Evolutionary conservation across 2,888 invertebrate genomes (phyloP).

Genomic region (Argyresthia goedartella): DNA sequence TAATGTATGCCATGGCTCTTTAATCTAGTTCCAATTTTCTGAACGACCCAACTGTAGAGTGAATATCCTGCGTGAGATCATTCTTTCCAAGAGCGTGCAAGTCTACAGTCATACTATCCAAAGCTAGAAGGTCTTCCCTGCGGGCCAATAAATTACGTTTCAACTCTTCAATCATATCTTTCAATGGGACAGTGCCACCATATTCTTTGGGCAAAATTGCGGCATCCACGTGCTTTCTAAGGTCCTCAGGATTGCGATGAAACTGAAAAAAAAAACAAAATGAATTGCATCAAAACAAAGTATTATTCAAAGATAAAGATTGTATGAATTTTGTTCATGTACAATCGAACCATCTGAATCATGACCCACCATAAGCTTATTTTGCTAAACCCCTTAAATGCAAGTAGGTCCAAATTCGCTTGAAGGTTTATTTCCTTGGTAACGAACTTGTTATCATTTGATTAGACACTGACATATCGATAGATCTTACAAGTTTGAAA

Average conservation of each 20-base stretch:
- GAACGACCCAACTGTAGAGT: conserved; percentile 85
- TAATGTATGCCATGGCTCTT: neutral
- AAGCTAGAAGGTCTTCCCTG: conserved; percentile 75
- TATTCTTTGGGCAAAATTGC: conserved; percentile 89
- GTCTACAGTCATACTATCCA: conserved; percentile 84
- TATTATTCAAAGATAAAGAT: no score
- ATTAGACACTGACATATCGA: no score
- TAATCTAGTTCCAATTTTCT: conserved; percentile 88
- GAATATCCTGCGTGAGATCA: conserved; percentile 77
- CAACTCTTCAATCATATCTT: conserved; percentile 84
- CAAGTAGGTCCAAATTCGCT: no score
- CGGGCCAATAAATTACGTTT: conserved; percentile 75
- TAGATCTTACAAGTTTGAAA: no score
- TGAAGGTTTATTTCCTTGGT: no score
- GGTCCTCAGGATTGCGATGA: conserved; percentile 80
- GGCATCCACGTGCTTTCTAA: conserved; percentile 78
- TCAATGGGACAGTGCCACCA: conserved; percentile 85
- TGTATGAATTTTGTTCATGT: no score
- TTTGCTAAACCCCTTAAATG: no score
- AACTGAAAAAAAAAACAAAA: conserved; percentile 57
- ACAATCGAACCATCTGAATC: no score
- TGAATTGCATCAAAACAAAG: neutral
- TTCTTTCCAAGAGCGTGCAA: conserved; percentile 72
- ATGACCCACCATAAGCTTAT: no score
- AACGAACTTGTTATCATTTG: no score